Evolutionary conservation across 1,140 invertebrate genomes (phyloP), one percentile per base, ranked within the genome.

Genomic region (Whitmania pigra): DNA sequence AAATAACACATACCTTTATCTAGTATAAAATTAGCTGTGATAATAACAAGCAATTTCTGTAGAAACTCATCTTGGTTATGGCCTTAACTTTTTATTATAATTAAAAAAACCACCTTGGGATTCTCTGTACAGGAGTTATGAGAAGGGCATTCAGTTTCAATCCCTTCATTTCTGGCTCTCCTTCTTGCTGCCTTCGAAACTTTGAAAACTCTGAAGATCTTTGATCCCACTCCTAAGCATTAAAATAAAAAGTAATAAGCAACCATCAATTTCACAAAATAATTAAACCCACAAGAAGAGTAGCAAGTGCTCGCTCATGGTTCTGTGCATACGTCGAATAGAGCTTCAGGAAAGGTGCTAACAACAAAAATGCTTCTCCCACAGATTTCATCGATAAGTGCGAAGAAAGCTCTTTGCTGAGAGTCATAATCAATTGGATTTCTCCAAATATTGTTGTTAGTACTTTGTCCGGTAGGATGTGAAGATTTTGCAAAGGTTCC

Each of bases 281-380:
- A 63, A 18, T 25, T 2, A 63, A 74, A 27, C 69, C 67, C 68
- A 82, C 80, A 76, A 80, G 77, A 29, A 82, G 69, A 40, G 77
- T 75, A 18, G 73, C 71, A 9, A 80, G 69, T 25, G 86, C 85
- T 72, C 85, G 84, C 75, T 87, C 87, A 79, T 89, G 89, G 77
- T 89, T 88, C 71, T 88, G 89, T 1, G 89, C 89, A 81, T 90
- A 90, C 2, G 87, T 86, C 5, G 89, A 88, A 77, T 90, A 90
- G 20, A 89, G 79, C 79, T 90, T 90, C 29, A 90, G 87, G 80
- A 88, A 90, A 15, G 89, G 89, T 22, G 87, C 88, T 60, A 90
- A 82, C 76, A 87, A 87, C 0, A 85, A 81, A 78, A 90, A 90
- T 11, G 88, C 87, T 73, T 82, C 77, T 0, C 87, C 86, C 55